Evolutionary conservation across 2,888 invertebrate genomes (phyloP).

Genomic region (Leptarthrus brevirostris): DNA sequence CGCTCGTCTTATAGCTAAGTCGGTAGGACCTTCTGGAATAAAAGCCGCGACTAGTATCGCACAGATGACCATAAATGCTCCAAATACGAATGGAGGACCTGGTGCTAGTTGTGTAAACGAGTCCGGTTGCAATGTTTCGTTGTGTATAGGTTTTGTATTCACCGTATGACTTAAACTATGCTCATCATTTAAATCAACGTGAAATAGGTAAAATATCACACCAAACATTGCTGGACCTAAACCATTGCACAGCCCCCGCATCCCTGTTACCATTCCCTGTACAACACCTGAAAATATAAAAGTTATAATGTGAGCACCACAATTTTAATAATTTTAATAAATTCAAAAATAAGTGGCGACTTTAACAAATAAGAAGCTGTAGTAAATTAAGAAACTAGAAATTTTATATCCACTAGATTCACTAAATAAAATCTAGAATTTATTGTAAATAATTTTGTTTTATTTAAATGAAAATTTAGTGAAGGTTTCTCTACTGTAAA

Average conservation of each 20-base stretch:
- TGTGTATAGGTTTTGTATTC: slow-evolving; percentile 63
- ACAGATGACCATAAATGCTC: slow-evolving; percentile 94
- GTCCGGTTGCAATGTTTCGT: slow-evolving; percentile 64
- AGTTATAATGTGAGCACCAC: no score
- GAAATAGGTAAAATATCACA: slow-evolving; percentile 97
- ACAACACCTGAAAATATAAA: slow-evolving; percentile 73
- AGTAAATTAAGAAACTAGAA: neutral
- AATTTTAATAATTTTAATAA: neutral
- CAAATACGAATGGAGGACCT: slow-evolving; percentile 98
- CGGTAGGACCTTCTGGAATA: slow-evolving; percentile 77
- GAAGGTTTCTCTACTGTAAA: no score
- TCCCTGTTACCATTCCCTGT: slow-evolving; percentile 98
- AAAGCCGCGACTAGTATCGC: slow-evolving; percentile 93
- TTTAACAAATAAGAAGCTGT: no score
- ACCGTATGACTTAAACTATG: slow-evolving; percentile 60
- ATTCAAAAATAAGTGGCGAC: neutral
- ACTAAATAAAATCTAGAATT: no score
- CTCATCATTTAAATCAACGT: slow-evolving; percentile 94
- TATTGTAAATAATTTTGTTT: no score
- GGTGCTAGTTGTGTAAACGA: slow-evolving; percentile 81
- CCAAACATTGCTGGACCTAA: slow-evolving; percentile 99
- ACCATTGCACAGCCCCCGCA: slow-evolving; percentile 97
- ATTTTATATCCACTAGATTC: neutral
- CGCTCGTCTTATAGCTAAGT: slow-evolving; percentile 65
- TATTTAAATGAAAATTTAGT: no score